phyloP scores from a whole-genome alignment of 2,113 vertebrate genomes.

The Lepisosteus oculatus region DNA sequence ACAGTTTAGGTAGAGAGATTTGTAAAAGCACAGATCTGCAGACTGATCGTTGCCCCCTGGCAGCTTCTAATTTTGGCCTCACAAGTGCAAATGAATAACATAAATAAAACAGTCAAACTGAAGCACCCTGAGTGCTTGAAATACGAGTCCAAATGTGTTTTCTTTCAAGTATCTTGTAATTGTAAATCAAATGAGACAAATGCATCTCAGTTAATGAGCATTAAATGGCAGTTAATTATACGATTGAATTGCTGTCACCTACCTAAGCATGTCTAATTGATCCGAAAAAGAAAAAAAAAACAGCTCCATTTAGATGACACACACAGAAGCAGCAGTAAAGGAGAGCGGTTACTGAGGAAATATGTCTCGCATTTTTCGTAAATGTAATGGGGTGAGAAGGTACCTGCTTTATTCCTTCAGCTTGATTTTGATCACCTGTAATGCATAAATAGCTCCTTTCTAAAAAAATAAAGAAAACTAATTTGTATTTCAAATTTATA shows the following conservation, averaged over 20 bases:
- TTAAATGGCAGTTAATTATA: constrained; percentile 69
- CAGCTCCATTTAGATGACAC: constrained; percentile 7
- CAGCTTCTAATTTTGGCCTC: not conserved
- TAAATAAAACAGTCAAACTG: constrained; percentile 51
- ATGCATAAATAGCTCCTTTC: too few species aligned
- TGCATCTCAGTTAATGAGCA: constrained; percentile 63
- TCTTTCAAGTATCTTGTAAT: constrained; percentile 55
- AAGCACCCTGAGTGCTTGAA: constrained; percentile 25
- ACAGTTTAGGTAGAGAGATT: too few species aligned
- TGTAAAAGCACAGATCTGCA: too few species aligned
- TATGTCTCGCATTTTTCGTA: not conserved
- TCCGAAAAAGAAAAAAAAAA: constrained; percentile 6
- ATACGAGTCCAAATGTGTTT: constrained; percentile 38
- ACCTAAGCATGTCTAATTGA: constrained; percentile 59
- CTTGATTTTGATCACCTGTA: too few species aligned
- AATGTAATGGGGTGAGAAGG: not conserved
- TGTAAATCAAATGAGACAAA: constrained; percentile 64
- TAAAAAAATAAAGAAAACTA: too few species aligned
- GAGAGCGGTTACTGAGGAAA: constrained; percentile 11
- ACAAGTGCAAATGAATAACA: constrained; percentile 47
- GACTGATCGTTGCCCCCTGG: not conserved
- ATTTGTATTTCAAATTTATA: too few species aligned
- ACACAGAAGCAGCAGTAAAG: constrained; percentile 9
- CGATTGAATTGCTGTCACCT: constrained; percentile 67
- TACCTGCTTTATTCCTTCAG: not conserved